Evolutionary conservation across 2,888 invertebrate genomes (phyloP), one percentile per base, ranked within the genome.

Genomic region (Diploptera punctata): DNA sequence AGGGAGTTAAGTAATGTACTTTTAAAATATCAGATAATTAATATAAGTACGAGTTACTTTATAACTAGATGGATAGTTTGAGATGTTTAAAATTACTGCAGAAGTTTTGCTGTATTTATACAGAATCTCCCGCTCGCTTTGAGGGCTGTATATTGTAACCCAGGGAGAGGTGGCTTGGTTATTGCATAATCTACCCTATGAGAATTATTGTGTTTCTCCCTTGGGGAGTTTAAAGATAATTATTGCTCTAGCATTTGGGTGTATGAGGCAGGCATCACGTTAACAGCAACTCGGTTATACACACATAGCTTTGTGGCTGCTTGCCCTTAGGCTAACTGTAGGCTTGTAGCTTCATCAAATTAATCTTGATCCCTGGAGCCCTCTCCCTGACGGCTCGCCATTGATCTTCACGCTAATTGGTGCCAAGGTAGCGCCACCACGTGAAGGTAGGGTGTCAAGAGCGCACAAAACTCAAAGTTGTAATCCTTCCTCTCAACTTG

Each of bases 331-430:
- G 70, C 61, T 38, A 70, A 62, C 70, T 70, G 70, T 26, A 47
- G 65, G 26, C 70, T 65, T 38, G 61, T 38, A 57, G 44, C 29
- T 70, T 70, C 70, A 70, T 70, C 70, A 65, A 70, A 70, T 70
- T 71, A 73, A 73, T 73, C 73, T 71, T 60, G 71, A 71, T 73
- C 73, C 68, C 71, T n/a, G 44, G 71, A 71, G 71, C 49, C 70
- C 49, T 68, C 68, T 49, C 33, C 54, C 60, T 67, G 71, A 73
- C 67, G 68, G 67, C 61, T 38, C 21, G 33, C 71, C 73, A 71
- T 73, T 73, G 73, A 73, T 73, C 73, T 73, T 71, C 61, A 26
- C 49, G 68, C 73, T 73, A 73, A 73, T 73, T 73, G 73, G 73
- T 68, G 62, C 47, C 73, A 71, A 71, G 71, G 73, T 70, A 67